Percentiles rank a stretch among this genome's conserved stretches.
These are phyloP conservation scores for Trematomus bernacchii DNA, from an alignment of 2,797 vertebrate genomes.

Conservation along the genomic window DNA sequence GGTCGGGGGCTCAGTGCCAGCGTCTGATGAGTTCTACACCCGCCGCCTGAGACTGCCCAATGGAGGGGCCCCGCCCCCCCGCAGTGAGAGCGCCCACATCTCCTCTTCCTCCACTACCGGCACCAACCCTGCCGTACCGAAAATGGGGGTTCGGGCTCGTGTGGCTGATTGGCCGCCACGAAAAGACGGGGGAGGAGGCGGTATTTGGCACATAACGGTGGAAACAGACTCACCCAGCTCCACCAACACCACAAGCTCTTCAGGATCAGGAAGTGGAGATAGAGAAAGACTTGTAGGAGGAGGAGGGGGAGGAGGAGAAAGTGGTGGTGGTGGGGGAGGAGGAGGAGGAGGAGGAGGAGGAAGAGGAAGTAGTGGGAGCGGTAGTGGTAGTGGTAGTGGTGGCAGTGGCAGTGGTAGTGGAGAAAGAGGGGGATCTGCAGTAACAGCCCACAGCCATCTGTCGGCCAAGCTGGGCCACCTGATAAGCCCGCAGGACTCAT, in stretches of 20 bases:
- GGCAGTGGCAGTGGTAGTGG: conserved; percentile 50
- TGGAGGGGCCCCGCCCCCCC: conserved; percentile 93
- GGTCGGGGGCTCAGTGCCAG: conserved; percentile 92
- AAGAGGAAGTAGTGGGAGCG: conserved; percentile 5
- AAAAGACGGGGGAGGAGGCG: conserved; percentile 89
- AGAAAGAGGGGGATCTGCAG: conserved; percentile 49
- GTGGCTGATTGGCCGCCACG: conserved; percentile 98
- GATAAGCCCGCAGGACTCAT: conserved; percentile 94
- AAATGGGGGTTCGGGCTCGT: conserved; percentile 98
- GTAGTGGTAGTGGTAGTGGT: conserved; percentile 38
- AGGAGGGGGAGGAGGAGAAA: conserved; percentile 5
- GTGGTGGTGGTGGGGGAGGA: conserved; percentile 12
- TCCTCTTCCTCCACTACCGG: conserved; percentile 77
- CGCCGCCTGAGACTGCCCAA: conserved; percentile 96
- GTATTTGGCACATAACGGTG: conserved; percentile 87
- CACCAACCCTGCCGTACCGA: conserved; percentile 96
- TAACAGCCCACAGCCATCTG: conserved; percentile 94
- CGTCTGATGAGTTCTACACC: conserved; percentile 97
- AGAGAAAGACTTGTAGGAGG: conserved; percentile 73
- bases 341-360: conserved; percentile 43
- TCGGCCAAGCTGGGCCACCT: conserved; percentile 96
- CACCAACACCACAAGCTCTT: conserved; percentile 80
- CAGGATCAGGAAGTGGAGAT: conserved; percentile 79
- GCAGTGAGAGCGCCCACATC: conserved; percentile 90
- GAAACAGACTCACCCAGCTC: conserved; percentile 86